These are phyloP conservation scores for Nannospalax galili DNA, from an alignment of 2,113 vertebrate species.

Conservation along the genomic window DNA sequence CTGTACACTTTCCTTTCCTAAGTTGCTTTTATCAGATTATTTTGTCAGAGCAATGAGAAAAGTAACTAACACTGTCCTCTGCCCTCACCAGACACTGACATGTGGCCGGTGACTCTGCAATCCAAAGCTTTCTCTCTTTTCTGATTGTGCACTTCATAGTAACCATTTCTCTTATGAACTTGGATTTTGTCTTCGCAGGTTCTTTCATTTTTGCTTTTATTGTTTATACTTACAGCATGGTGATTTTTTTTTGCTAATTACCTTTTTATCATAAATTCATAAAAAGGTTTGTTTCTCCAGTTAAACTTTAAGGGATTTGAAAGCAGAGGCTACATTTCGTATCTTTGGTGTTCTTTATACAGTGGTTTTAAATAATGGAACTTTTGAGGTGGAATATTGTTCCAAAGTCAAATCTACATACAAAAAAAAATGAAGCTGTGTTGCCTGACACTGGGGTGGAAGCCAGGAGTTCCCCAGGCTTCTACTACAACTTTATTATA, in stretches of 20 bases:
- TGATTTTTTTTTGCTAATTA: background rate
- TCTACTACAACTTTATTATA: background rate
- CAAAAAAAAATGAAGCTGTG: background rate
- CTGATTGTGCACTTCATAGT: background rate
- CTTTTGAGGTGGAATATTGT: constrained; percentile 24
- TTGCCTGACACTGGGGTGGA: background rate
- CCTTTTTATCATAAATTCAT: constrained; percentile 14
- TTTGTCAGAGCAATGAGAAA: background rate
- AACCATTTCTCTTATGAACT: constrained; percentile 14
- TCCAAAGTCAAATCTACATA: background rate
- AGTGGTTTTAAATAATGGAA: background rate
- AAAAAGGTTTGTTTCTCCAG: constrained; percentile 35
- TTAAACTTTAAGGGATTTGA: constrained; percentile 30
- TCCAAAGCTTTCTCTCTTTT: background rate
- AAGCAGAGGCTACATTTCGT: background rate
- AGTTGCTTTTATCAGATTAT: background rate
- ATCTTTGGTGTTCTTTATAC: background rate
- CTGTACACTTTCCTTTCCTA: background rate
- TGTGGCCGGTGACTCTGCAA: background rate
- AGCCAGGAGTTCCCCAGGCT: background rate
- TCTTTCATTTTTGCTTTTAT: constrained; percentile 10
- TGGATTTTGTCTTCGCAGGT: constrained; percentile 11
- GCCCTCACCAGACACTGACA: background rate
- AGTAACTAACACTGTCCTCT: background rate
- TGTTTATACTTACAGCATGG: background rate